Percentiles rank a stretch among this genome's conserved stretches.
Evolutionary conservation across 2,113 vertebrate genomes (phyloP).

Genomic region (Eclectus roratus): DNA sequence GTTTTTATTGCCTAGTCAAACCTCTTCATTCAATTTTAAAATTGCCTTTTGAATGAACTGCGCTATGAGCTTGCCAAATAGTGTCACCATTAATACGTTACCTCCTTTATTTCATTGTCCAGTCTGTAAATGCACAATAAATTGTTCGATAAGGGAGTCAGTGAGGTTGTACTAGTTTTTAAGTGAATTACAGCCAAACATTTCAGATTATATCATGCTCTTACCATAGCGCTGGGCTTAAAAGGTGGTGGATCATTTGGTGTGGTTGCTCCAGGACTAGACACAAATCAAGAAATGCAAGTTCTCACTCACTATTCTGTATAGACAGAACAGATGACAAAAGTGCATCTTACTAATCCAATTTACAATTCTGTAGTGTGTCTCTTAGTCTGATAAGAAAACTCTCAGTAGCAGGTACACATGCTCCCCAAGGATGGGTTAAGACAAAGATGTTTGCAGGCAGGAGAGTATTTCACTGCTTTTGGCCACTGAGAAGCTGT

Average conservation of each 20-base stretch:
- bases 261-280: not conserved
- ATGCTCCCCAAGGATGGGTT: not conserved
- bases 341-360: not conserved
- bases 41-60: slow-evolving; percentile 95
- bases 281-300: not conserved
- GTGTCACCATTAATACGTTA: slow-evolving; percentile 85
- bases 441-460: not conserved
- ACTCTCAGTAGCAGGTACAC: not conserved
- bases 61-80: slow-evolving; percentile 81
- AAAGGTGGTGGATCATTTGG: slow-evolving; percentile 34
- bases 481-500: not conserved
- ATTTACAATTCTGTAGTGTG: not conserved
- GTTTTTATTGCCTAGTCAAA: slow-evolving; percentile 97
- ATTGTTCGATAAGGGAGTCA: slow-evolving; percentile 83
- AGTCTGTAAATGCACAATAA: slow-evolving; percentile 78
- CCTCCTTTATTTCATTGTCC: slow-evolving; percentile 80
- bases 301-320: slow-evolving; percentile 1
- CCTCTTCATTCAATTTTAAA: slow-evolving; percentile 97
- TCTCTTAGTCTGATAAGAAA: not conserved
- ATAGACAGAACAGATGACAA: not conserved
- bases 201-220: slow-evolving; percentile 67
- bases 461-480: slow-evolving; percentile 8
- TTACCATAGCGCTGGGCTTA: not conserved
- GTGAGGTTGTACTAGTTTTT: slow-evolving; percentile 78
- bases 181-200: slow-evolving; percentile 74